A percentile compares a stretch with the other conserved stretches of the same genome.
phyloP scores from a whole-genome alignment of 2,797 vertebrate species.

The Syndactyla subalaris region DNA sequence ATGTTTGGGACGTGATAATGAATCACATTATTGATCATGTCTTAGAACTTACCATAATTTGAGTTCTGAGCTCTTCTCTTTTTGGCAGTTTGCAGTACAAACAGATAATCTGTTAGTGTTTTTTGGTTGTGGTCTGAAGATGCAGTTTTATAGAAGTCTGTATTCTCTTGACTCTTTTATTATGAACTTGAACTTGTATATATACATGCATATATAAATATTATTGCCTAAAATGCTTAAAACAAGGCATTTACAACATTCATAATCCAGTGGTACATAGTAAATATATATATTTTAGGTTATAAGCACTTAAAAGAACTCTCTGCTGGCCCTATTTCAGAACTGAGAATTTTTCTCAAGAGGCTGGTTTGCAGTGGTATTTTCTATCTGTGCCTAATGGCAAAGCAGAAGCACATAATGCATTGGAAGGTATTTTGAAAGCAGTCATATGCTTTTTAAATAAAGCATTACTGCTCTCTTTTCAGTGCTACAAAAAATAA shows the following conservation, averaged over 20 bases:
- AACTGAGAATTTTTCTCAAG: neutral
- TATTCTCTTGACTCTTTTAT: neutral
- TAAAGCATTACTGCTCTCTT: conserved; percentile 5
- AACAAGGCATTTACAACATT: neutral
- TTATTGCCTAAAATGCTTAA: neutral
- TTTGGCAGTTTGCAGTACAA: neutral
- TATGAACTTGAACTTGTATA: neutral
- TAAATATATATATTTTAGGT: neutral
- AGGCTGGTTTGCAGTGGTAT: neutral
- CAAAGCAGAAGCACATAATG: neutral
- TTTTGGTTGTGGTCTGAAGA: neutral
- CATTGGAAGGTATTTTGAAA: conserved; percentile 16
- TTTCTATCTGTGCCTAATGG: neutral
- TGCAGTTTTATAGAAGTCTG: neutral
- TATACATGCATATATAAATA: neutral
- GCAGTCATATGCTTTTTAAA: conserved; percentile 4
- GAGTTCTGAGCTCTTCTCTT: neutral
- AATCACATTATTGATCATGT: neutral
- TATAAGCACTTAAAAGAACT: neutral
- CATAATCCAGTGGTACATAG: neutral
- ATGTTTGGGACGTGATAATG: neutral
- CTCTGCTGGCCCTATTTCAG: neutral
- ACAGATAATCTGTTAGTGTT: neutral
- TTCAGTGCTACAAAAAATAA: neutral
- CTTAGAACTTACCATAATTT: neutral